Percentiles rank a stretch among this genome's conserved stretches.
Conservation (phyloP, 1,140 invertebrate genomes). For the Drosophila saltans region DNA sequence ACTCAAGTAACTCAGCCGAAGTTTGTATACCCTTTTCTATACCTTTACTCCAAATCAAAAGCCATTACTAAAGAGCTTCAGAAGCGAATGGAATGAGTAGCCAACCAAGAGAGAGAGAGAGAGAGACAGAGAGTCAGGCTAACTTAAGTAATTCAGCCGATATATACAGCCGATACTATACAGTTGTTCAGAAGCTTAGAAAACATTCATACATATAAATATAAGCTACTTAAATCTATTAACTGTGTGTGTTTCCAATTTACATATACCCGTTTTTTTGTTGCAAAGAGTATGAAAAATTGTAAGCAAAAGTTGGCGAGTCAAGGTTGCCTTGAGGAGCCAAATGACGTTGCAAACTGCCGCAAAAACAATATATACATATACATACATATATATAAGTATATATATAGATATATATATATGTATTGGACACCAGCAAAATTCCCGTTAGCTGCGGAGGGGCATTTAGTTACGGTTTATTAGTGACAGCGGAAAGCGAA, state of each 20-base stretch:
- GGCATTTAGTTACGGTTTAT: slow-evolving; percentile 65
- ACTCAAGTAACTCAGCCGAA: not conserved
- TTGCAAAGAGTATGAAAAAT: slow-evolving; percentile 6
- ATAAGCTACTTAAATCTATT: too few relatives aligned
- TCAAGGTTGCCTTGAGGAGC: slow-evolving; percentile 15
- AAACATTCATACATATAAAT: too few relatives aligned
- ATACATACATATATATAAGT: not conserved
- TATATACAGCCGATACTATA: too few relatives aligned
- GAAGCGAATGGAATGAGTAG: too few relatives aligned
- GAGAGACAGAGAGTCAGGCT: too few relatives aligned
- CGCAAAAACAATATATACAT: slow-evolving; percentile 17
- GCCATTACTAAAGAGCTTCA: too few relatives aligned
- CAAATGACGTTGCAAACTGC: slow-evolving; percentile 64
- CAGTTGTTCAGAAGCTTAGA: too few relatives aligned
- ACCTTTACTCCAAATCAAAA: too few relatives aligned
- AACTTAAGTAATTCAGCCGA: too few relatives aligned
- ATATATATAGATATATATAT: not conserved
- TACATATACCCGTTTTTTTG: slow-evolving; percentile 3
- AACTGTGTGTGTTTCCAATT: too few relatives aligned
- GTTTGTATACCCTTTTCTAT: not conserved
- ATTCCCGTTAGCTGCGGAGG: slow-evolving; percentile 25
- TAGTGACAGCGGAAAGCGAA: slow-evolving; percentile 32
- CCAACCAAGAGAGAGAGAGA: too few relatives aligned
- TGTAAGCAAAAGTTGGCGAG: not conserved
- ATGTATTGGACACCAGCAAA: slow-evolving; percentile 3